A percentile compares a stretch with the other conserved stretches of the same genome.
Conservation (phyloP, 2,113 vertebrate genomes). For the Vicugna pacos region DNA sequence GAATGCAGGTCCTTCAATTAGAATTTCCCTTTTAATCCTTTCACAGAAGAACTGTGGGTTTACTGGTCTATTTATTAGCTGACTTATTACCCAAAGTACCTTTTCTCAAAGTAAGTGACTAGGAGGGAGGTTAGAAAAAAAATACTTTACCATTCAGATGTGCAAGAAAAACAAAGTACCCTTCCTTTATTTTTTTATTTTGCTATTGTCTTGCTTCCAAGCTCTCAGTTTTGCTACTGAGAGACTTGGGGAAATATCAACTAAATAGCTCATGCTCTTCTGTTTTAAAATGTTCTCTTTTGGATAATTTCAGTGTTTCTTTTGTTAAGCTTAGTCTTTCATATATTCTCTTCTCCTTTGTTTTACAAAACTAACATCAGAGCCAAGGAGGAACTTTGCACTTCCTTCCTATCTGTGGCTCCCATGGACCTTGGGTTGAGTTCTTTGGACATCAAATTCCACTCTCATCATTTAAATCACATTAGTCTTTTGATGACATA, state of each 20-base stretch:
- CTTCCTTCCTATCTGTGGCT: neutral
- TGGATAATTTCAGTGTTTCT: neutral
- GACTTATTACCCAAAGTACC: neutral
- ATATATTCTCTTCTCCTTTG: neutral
- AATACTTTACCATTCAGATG: neutral
- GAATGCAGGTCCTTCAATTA: neutral
- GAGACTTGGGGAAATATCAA: neutral
- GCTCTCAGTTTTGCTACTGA: neutral
- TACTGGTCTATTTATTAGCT: neutral
- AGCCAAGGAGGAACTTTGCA: neutral
- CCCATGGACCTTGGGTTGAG: neutral
- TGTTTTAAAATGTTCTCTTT: neutral
- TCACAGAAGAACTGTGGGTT: neutral
- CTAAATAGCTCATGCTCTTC: neutral
- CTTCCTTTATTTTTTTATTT: slow-evolving; percentile 27
- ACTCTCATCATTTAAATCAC: neutral
- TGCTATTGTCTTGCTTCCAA: neutral
- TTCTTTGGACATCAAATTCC: neutral
- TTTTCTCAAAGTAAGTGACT: neutral
- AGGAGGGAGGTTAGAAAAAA: neutral
- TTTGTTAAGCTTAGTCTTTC: neutral
- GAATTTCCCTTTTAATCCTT: neutral
- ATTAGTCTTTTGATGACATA: neutral
- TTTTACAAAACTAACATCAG: neutral
- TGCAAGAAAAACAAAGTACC: neutral